These are phyloP conservation scores for Gymnoscopelus braueri DNA, from an alignment of 2,797 vertebrate genomes.

Conservation along the genomic window DNA sequence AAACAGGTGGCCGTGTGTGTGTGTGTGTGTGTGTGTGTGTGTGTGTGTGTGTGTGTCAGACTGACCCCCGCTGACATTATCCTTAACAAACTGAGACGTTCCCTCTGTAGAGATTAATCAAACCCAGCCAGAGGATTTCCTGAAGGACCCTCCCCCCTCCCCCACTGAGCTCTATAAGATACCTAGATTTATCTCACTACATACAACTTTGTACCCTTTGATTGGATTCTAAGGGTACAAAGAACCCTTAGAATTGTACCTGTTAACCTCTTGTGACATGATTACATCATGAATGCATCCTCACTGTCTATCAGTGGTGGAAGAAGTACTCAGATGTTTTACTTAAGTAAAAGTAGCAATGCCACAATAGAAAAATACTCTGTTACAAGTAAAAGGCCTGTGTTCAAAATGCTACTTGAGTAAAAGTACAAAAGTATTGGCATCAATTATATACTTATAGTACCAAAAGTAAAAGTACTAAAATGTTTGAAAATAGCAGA, in stretches of 20 bases:
- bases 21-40: background rate
- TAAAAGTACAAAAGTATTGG: too few relatives aligned
- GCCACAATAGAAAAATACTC: too few relatives aligned
- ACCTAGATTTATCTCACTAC: background rate
- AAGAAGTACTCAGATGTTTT: too few relatives aligned
- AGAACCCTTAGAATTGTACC: background rate
- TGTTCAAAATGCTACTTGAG: too few relatives aligned
- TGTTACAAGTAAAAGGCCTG: too few relatives aligned
- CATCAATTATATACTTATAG: too few relatives aligned
- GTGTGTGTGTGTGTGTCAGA: conserved; percentile 1
- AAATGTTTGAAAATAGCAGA: too few relatives aligned
- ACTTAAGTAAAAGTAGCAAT: too few relatives aligned
- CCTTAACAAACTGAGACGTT: background rate
- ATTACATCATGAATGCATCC: background rate
- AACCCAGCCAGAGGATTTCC: background rate
- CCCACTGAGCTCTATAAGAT: background rate
- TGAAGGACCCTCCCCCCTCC: background rate
- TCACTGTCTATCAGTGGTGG: too few relatives aligned
- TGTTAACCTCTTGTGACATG: background rate
- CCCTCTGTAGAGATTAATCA: background rate
- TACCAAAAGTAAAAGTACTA: too few relatives aligned
- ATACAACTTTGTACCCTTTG: background rate
- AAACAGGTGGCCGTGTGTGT: conserved; percentile 18
- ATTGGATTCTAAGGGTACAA: background rate
- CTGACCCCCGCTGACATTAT: background rate